Conservation (phyloP, 2,797 vertebrate species). For the Esox lucius region DNA sequence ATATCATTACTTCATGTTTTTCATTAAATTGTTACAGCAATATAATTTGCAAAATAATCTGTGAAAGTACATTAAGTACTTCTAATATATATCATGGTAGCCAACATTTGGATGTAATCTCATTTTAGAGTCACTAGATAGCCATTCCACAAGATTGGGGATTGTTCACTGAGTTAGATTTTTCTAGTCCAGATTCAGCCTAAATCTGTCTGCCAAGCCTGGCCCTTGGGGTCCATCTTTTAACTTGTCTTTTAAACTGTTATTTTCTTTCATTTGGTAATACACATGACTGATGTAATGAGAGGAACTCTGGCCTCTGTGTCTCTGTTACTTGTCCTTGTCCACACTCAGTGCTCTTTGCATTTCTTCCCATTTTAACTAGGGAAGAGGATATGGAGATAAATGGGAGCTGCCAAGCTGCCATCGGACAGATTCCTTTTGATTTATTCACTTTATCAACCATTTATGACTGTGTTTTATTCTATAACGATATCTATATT, state of each 20-base stretch:
- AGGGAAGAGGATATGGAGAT: slow-evolving; percentile 39
- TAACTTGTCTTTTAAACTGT: background rate
- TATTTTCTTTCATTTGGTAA: too few species aligned
- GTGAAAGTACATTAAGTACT: background rate
- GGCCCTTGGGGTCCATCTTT: background rate
- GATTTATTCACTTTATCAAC: slow-evolving; percentile 71
- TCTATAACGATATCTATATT: slow-evolving; percentile 35
- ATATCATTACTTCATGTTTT: background rate
- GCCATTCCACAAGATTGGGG: background rate
- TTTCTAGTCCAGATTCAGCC: too few species aligned
- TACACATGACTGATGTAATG: slow-evolving; percentile 64
- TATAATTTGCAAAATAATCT: too few species aligned
- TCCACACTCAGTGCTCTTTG: slow-evolving; percentile 37
- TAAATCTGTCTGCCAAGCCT: too few species aligned
- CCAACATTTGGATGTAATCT: background rate
- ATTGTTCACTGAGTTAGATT: too few species aligned
- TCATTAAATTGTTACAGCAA: background rate
- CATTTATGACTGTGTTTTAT: slow-evolving; percentile 72
- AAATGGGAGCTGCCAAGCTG: slow-evolving; percentile 76
- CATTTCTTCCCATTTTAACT: background rate
- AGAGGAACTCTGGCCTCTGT: slow-evolving; percentile 69
- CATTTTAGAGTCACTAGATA: background rate
- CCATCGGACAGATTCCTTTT: slow-evolving; percentile 65
- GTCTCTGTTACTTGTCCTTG: slow-evolving; percentile 81
- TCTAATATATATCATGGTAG: background rate